phyloP scores from a whole-genome alignment of 1,140 invertebrate species.

The Drosophila neocordata region DNA sequence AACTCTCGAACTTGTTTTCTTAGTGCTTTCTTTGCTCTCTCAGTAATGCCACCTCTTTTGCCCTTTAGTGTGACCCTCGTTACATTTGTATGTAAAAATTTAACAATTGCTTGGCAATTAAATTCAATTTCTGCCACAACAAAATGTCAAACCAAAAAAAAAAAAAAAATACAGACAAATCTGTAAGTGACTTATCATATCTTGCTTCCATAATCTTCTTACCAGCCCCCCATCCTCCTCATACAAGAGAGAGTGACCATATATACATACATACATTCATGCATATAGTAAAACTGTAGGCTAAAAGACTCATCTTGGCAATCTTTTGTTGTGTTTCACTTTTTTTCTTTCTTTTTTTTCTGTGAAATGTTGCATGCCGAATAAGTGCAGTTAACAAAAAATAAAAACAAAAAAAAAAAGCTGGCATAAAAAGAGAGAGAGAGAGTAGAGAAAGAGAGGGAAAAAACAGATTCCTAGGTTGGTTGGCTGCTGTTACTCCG shows the following conservation, averaged over 20 bases:
- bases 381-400: conserved; percentile 6
- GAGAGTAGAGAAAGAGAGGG: neutral
- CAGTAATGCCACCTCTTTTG: too few species aligned
- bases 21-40: too few species aligned
- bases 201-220: neutral
- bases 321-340: conserved; percentile 5
- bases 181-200: conserved; percentile 1
- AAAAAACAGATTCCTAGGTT: neutral
- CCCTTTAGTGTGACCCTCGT: too few species aligned
- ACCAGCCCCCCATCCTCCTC: neutral
- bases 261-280: too few species aligned
- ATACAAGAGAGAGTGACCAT: too few species aligned
- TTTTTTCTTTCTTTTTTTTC: too few species aligned
- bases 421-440: neutral
- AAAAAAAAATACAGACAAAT: neutral
- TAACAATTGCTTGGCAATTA: neutral
- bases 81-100: too few species aligned
- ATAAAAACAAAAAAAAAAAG: neutral
- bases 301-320: neutral
- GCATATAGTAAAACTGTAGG: neutral
- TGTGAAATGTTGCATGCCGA: neutral
- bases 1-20: too few species aligned
- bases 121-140: conserved; percentile 2
- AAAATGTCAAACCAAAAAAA: neutral
- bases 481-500: neutral